phyloP scores from a whole-genome alignment of 2,888 invertebrate genomes.

The Stenchaetothrips biformis region DNA sequence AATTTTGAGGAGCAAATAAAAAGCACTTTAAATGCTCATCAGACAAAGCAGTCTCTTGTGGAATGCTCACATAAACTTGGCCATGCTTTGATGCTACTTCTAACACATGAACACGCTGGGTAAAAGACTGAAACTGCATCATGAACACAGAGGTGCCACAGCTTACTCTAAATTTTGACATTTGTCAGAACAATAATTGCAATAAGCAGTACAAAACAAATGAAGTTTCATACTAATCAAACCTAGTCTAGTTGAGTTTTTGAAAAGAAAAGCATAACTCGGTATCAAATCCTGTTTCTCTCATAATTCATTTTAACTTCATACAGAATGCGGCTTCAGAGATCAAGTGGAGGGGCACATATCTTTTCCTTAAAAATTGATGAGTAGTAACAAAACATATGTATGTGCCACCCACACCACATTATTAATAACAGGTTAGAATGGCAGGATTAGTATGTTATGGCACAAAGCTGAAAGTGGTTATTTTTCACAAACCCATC shows the following conservation, averaged over 20 bases:
- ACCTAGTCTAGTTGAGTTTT: not conserved
- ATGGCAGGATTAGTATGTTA: constrained; percentile 18
- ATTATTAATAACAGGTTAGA: not conserved
- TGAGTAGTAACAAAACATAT: not conserved
- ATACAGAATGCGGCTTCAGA: not conserved
- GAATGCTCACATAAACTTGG: not conserved
- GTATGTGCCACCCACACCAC: constrained; percentile 16
- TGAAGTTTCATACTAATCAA: not conserved
- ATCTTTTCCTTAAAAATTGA: not conserved
- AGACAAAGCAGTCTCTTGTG: constrained; percentile 12
- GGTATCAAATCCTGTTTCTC: not conserved
- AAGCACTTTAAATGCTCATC: constrained; percentile 11
- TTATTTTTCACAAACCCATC: not conserved
- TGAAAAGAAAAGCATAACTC: not conserved
- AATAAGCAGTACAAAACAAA: not conserved
- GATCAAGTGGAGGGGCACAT: constrained; percentile 15
- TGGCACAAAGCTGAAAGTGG: not conserved
- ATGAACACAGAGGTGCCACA: constrained; percentile 20
- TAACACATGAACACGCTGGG: constrained; percentile 12
- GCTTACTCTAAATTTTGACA: constrained; percentile 13
- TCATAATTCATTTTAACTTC: too few relatives aligned
- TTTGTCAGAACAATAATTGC: not conserved
- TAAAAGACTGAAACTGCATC: constrained; percentile 1
- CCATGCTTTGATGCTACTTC: not conserved
- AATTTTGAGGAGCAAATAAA: not conserved